Percentiles rank a stretch among this genome's conserved stretches.
Evolutionary conservation across 2,888 invertebrate species (phyloP).

Genomic region (Drosophila kuntzei): DNA sequence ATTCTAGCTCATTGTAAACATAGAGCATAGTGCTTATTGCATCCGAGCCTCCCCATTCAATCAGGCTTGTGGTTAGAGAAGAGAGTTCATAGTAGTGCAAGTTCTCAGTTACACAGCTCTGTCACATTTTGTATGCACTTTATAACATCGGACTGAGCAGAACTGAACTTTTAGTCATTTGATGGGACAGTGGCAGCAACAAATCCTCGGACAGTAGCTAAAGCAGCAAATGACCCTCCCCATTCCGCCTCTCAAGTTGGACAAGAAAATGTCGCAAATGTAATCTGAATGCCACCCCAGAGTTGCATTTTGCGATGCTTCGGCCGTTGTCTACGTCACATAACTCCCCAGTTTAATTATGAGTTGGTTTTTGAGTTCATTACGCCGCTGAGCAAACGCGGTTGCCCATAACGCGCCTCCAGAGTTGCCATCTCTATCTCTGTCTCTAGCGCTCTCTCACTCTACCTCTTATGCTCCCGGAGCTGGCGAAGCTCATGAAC

Average conservation of each 20-base stretch:
- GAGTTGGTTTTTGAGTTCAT: slow-evolving; percentile 78
- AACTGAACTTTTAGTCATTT: slow-evolving; percentile 60
- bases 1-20: slow-evolving; percentile 45
- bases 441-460: neutral
- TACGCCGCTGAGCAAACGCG: slow-evolving; percentile 67
- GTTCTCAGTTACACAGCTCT: slow-evolving; percentile 8
- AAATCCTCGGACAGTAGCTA: slow-evolving; percentile 51
- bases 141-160: slow-evolving; percentile 37
- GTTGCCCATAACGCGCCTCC: slow-evolving; percentile 38
- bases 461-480: slow-evolving; percentile 20
- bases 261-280: slow-evolving; percentile 60
- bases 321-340: slow-evolving; percentile 73
- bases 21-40: slow-evolving; percentile 55
- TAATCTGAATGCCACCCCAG: slow-evolving; percentile 34
- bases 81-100: slow-evolving; percentile 15
- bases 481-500: slow-evolving; percentile 66
- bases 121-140: slow-evolving; percentile 60
- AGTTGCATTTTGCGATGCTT: slow-evolving; percentile 36
- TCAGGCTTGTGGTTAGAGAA: slow-evolving; percentile 50
- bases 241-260: slow-evolving; percentile 13
- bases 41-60: slow-evolving; percentile 64
- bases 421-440: slow-evolving; percentile 1
- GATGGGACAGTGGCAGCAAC: slow-evolving; percentile 39
- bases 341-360: slow-evolving; percentile 81
- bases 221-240: neutral